A percentile compares a stretch with the other conserved stretches of the same genome.
Conservation (phyloP, 1,140 invertebrate species). For the Megalopta genalis region DNA sequence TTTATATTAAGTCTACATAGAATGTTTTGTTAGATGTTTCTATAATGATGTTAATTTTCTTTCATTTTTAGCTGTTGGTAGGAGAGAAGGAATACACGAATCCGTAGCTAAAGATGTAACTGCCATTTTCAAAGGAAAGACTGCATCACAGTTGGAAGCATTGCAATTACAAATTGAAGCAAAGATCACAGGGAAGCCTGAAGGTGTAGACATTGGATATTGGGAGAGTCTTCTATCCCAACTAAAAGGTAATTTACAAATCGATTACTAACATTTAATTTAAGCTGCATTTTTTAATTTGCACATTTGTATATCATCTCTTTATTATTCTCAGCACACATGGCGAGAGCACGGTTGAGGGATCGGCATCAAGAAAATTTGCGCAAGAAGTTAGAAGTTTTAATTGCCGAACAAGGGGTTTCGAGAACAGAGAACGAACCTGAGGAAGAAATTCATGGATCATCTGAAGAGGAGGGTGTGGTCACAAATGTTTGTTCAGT, state of each 20-base stretch:
- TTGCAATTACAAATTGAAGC: constrained; percentile 93
- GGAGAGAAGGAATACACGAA: constrained; percentile 95
- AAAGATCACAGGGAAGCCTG: constrained; percentile 91
- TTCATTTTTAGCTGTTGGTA: constrained; percentile 80
- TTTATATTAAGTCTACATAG: constrained; percentile 1
- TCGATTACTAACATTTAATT: constrained; percentile 9
- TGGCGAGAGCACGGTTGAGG: constrained; percentile 93
- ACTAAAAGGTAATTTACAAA: constrained; percentile 85
- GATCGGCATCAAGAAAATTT: constrained; percentile 96
- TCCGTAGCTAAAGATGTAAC: constrained; percentile 95
- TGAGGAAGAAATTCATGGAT: constrained; percentile 21
- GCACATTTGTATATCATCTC: constrained; percentile 9
- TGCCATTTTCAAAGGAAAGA: constrained; percentile 96
- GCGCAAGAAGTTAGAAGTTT: constrained; percentile 91
- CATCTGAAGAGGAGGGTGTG: constrained; percentile 53
- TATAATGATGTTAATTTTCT: neutral
- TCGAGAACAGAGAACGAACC: constrained; percentile 74
- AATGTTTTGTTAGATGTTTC: neutral
- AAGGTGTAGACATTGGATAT: constrained; percentile 97
- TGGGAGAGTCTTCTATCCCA: constrained; percentile 97
- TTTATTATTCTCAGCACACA: constrained; percentile 86
- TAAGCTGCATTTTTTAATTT: constrained; percentile 28
- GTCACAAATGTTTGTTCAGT: constrained; percentile 80
- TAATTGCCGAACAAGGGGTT: constrained; percentile 93
- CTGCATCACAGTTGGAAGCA: constrained; percentile 90